phyloP scores from a whole-genome alignment of 2,888 invertebrate species.

The Erebia epiphron region DNA sequence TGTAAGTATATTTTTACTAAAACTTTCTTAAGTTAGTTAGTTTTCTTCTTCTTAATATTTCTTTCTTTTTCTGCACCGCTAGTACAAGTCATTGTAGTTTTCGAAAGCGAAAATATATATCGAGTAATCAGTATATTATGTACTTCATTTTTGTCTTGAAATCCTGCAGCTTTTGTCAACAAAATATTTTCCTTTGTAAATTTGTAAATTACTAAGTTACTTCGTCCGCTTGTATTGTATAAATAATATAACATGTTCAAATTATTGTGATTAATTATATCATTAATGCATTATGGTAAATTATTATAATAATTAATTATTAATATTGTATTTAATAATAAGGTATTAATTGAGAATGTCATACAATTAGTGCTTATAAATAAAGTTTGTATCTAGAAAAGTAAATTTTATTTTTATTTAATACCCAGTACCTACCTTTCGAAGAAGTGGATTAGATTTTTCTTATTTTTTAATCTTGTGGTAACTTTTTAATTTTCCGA shows the following conservation, averaged over 20 bases:
- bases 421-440: background rate
- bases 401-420: background rate
- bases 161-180: background rate
- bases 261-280: conserved; percentile 18
- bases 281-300: background rate
- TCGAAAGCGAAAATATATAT: background rate
- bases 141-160: background rate
- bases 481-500: too few relatives aligned
- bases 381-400: conserved; percentile 5
- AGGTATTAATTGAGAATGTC: conserved; percentile 8
- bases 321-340: conserved; percentile 16
- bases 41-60: too few relatives aligned
- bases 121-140: background rate
- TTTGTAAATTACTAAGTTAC: conserved; percentile 9
- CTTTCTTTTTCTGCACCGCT: background rate
- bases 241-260: conserved; percentile 6
- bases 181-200: background rate
- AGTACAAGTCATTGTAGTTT: background rate
- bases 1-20: background rate
- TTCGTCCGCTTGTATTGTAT: background rate
- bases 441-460: too few relatives aligned
- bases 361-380: conserved; percentile 15
- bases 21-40: too few relatives aligned
- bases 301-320: background rate
- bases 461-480: too few relatives aligned